Conservation (phyloP, 1,140 invertebrate genomes). For the Hermatobates lingyangjiaoensis region DNA sequence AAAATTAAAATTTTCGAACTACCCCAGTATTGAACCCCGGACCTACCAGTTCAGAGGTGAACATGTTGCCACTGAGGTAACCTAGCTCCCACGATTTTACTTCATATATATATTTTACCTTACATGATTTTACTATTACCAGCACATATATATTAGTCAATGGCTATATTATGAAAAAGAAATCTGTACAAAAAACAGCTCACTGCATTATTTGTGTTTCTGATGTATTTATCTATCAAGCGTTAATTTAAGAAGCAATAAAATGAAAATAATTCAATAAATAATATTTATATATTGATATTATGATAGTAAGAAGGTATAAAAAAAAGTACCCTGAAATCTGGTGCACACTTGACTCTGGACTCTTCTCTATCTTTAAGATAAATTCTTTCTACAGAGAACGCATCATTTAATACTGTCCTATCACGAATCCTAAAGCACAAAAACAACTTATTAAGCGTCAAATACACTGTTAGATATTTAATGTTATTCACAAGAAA, state of each 20-base stretch:
- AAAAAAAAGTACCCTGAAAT: constrained; percentile 70
- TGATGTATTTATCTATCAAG: background rate
- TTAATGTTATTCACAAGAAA: too few relatives aligned
- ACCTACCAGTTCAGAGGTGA: too few relatives aligned
- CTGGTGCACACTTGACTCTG: constrained; percentile 38
- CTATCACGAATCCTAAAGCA: constrained; percentile 62
- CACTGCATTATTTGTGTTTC: background rate
- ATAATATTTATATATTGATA: background rate
- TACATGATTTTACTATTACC: too few relatives aligned
- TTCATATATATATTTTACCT: too few relatives aligned
- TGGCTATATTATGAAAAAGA: too few relatives aligned
- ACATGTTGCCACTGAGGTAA: too few relatives aligned
- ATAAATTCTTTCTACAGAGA: constrained; percentile 85
- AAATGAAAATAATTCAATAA: background rate
- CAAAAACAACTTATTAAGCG: constrained; percentile 3
- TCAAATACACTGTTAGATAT: background rate
- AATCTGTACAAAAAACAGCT: too few relatives aligned
- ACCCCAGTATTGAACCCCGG: too few relatives aligned
- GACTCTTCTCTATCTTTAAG: constrained; percentile 34
- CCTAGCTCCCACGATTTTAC: too few relatives aligned
- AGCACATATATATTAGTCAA: too few relatives aligned
- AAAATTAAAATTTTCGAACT: too few relatives aligned
- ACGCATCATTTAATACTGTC: constrained; percentile 57
- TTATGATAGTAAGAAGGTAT: too few relatives aligned
- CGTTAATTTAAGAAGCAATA: background rate